Evolutionary conservation across 2,113 vertebrate genomes (phyloP).

Genomic region (Zapus hudsonius): DNA sequence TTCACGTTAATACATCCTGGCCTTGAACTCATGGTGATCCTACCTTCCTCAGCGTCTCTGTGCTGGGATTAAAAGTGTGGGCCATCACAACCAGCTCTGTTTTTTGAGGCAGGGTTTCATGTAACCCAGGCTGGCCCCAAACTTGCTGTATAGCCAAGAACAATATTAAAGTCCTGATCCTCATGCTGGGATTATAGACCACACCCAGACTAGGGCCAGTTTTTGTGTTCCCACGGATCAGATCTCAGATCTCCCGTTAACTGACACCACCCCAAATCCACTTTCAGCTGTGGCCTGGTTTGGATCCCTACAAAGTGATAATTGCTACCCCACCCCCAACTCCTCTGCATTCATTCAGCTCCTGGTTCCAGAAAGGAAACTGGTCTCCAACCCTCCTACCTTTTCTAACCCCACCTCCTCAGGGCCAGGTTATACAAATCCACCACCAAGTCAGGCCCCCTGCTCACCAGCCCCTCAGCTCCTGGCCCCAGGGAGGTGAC

Average conservation of each 20-base stretch:
- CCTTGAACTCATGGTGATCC: neutral
- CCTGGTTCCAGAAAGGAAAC: neutral
- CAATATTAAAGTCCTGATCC: neutral
- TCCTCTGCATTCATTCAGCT: slow-evolving; percentile 37
- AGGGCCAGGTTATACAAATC: slow-evolving; percentile 59
- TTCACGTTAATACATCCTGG: neutral
- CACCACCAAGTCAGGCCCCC: slow-evolving; percentile 60
- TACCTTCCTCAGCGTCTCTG: no score
- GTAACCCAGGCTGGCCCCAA: neutral
- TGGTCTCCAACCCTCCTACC: neutral
- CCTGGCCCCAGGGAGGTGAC: slow-evolving; percentile 96
- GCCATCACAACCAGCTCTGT: neutral
- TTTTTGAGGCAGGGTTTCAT: neutral
- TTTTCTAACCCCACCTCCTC: slow-evolving; percentile 62
- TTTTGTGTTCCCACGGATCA: slow-evolving; percentile 50
- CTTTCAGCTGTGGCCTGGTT: slow-evolving; percentile 54
- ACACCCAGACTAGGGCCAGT: neutral
- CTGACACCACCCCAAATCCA: slow-evolving; percentile 55
- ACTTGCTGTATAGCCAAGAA: neutral
- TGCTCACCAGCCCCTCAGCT: slow-evolving; percentile 95
- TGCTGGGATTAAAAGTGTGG: no score
- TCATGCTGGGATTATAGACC: neutral
- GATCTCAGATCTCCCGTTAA: slow-evolving; percentile 56
- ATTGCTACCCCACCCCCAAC: neutral
- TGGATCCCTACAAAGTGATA: slow-evolving; percentile 14